Conservation (phyloP, 2,797 vertebrate genomes). For the Sciurus vulgaris region DNA sequence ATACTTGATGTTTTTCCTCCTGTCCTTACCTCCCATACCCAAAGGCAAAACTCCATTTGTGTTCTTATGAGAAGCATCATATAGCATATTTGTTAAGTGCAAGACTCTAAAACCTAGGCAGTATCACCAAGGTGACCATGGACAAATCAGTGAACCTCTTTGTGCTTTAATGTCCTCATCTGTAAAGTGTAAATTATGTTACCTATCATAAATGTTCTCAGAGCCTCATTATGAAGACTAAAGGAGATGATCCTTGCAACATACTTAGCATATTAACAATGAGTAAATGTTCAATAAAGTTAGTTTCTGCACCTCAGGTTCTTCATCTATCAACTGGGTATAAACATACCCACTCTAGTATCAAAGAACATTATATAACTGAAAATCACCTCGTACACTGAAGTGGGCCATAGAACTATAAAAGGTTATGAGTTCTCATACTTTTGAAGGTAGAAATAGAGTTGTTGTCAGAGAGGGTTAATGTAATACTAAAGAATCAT, state of each 20-base stretch:
- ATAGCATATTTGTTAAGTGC: background rate
- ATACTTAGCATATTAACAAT: background rate
- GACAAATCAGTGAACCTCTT: background rate
- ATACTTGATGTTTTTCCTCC: background rate
- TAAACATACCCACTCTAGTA: background rate
- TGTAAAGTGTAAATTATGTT: conserved; percentile 40
- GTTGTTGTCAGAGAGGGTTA: background rate
- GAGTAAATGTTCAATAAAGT: background rate
- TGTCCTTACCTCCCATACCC: conserved; percentile 2
- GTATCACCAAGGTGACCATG: background rate
- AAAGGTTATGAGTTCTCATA: background rate
- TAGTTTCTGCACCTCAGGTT: background rate
- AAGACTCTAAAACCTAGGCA: background rate
- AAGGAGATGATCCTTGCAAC: background rate
- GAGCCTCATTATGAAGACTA: background rate
- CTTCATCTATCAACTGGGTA: background rate
- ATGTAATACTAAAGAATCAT: background rate
- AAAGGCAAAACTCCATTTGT: background rate
- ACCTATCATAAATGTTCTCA: background rate
- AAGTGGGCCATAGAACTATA: background rate
- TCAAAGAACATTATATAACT: conserved; percentile 6
- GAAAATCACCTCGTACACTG: background rate
- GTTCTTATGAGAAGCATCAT: background rate
- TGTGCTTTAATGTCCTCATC: background rate
- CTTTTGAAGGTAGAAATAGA: background rate